These are phyloP conservation scores for Odocoileus virginianus DNA, from an alignment of 2,113 vertebrate species.

Conservation along the genomic window DNA sequence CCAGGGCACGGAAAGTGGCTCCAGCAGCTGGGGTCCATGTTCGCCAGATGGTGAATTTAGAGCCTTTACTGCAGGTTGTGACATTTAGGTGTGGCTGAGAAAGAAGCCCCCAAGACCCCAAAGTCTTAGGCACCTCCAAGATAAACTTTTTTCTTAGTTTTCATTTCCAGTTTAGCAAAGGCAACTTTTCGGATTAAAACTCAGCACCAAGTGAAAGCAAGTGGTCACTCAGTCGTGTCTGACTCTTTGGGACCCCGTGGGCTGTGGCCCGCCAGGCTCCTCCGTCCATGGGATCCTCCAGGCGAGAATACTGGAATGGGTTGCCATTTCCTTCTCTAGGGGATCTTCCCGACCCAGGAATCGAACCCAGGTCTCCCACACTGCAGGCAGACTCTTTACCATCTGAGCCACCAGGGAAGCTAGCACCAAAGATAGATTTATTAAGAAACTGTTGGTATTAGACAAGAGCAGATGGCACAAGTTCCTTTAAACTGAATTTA, in stretches of 20 bases:
- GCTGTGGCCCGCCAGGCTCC: background rate
- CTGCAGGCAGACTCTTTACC: background rate
- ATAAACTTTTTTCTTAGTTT: background rate
- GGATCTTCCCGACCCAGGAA: background rate
- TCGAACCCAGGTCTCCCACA: background rate
- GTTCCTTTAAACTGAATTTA: background rate
- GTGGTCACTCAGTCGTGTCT: background rate
- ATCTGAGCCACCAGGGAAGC: background rate
- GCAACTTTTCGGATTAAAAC: background rate
- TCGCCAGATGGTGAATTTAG: background rate
- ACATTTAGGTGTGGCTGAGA: background rate
- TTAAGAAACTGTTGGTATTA: background rate
- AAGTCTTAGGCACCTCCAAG: background rate
- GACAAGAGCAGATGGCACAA: background rate
- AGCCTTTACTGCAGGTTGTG: background rate
- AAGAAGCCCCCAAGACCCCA: background rate
- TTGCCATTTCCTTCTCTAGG: background rate
- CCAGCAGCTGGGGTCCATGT: background rate
- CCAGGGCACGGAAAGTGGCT: fast-evolving
- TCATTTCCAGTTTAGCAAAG: background rate
- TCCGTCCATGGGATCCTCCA: background rate
- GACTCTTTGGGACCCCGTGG: background rate
- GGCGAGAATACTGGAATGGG: background rate
- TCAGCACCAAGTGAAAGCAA: background rate
- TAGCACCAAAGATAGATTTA: background rate